Conservation (phyloP, 1,140 invertebrate genomes). For the Littorina saxatilis region DNA sequence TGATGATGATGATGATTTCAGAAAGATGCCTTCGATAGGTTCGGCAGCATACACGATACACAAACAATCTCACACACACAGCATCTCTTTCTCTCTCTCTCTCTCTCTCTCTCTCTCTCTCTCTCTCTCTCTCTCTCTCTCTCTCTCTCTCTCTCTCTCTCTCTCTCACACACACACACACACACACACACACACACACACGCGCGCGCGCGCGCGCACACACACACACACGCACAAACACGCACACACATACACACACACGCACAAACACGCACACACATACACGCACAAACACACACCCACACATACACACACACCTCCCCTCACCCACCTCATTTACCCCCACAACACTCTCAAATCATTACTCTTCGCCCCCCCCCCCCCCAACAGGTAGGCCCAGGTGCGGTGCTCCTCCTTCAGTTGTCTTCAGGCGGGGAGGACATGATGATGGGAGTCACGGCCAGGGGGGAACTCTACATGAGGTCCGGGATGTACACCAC, state of each 20-base stretch:
- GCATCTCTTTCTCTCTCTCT: no score
- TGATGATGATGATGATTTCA: no score
- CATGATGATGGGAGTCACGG: constrained; percentile 4
- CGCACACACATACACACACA: no score
- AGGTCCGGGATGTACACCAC: not conserved
- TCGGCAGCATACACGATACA: no score
- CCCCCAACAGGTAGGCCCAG: constrained; percentile 1
- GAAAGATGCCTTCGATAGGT: no score
- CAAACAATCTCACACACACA: no score
- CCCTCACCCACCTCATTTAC: not conserved
- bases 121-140: constrained; percentile 5
- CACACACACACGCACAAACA: no score
- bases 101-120: constrained; percentile 8
- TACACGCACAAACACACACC: not conserved
- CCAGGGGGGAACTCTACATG: not conserved
- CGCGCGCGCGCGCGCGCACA: not conserved
- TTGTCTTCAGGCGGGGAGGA: constrained; percentile 9
- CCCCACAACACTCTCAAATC: no score
- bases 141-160: constrained; percentile 32
- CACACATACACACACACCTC: not conserved
- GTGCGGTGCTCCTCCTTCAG: not conserved
- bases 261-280: no score
- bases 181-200: not conserved
- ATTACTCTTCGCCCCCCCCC: no score
- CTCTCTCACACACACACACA: constrained; percentile 11